Base-by-base conservation (phyloP, 2,113 vertebrate genomes). In the Artemisiospiza belli region DNA sequence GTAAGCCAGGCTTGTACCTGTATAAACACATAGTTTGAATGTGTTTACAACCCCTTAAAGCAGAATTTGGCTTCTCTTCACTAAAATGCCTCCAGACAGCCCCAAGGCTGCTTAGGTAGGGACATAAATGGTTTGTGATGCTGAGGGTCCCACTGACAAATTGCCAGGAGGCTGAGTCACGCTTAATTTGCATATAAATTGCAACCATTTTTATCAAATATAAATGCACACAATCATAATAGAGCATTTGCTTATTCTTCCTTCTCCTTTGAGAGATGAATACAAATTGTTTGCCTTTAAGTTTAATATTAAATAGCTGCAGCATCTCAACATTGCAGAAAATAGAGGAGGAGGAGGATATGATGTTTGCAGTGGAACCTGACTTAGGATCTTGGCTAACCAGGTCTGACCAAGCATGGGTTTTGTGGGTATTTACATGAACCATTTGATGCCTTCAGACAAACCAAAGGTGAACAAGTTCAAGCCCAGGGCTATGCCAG, bases 101-200 rank as follows among this genome's bases (percentile, higher is more conserved):
- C 49, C 43, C 64, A 57, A 44, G 44, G 31, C 74, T 87, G 54
- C 68, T 83, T 41, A 90, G 33, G 63, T 78, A 91, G 57, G 46
- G 35, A 55, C 59, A 68, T 44, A 83, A 94, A 87, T 52, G 43
- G 76, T 83, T 90, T 87, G 44, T 89, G 59, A 95, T 85, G 47
- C 61, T 47, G 70, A 93, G 76, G 89, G 90, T 94, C 76, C 14
- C 77, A 70, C 62, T 94, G 87, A 94, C 44, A 95, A 93, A 95
- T 91, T 96, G 82, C 92, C 87, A 89, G 69, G 58, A 95, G 92
- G 78, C 85, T 96, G 95, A 97, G 90, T 95, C 93, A 91, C 23
- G 9, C 90, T 87, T 83, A 82, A 97, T 97, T 97, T 97, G 89
- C 97, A 97, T 97, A 97, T 96, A 97, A 97, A 97, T 97, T 97